Evolutionary conservation across 2,888 invertebrate genomes (phyloP).

Genomic region (Gastrophysa polygoni): DNA sequence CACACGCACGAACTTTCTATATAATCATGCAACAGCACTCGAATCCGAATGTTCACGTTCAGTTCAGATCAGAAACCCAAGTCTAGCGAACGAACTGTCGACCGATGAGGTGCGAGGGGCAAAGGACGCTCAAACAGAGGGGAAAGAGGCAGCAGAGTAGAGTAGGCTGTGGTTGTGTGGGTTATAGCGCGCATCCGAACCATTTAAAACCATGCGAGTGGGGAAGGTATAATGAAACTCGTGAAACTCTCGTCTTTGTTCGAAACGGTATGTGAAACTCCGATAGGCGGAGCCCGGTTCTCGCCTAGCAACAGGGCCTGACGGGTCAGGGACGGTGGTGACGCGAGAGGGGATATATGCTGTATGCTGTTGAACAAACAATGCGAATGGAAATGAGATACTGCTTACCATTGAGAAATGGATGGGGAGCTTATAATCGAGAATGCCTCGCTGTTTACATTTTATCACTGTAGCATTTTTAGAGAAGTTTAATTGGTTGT

Average conservation of each 20-base stretch:
- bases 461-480: constrained; percentile 33
- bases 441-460: constrained; percentile 17
- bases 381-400: constrained; percentile 40
- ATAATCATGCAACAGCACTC: constrained; percentile 15
- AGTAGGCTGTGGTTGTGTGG: constrained; percentile 40
- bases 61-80: constrained; percentile 32
- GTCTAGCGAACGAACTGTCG: constrained; percentile 31
- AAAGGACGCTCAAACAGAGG: constrained; percentile 19
- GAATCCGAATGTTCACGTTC: too few species aligned
- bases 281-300: constrained; percentile 24
- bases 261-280: constrained; percentile 34
- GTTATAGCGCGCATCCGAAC: constrained; percentile 42
- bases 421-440: constrained; percentile 20
- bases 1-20: constrained; percentile 24
- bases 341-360: constrained; percentile 46
- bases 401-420: constrained; percentile 29
- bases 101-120: constrained; percentile 21
- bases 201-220: constrained; percentile 41
- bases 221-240: constrained; percentile 39
- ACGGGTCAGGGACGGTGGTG: constrained; percentile 37
- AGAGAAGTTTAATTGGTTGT: constrained; percentile 31
- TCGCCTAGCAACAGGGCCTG: constrained; percentile 37
- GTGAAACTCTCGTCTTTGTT: constrained; percentile 41
- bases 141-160: constrained; percentile 19
- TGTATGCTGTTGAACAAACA: constrained; percentile 38